Evolutionary conservation across 2,113 vertebrate species (phyloP).

Genomic region (Pteruthius melanotis): DNA sequence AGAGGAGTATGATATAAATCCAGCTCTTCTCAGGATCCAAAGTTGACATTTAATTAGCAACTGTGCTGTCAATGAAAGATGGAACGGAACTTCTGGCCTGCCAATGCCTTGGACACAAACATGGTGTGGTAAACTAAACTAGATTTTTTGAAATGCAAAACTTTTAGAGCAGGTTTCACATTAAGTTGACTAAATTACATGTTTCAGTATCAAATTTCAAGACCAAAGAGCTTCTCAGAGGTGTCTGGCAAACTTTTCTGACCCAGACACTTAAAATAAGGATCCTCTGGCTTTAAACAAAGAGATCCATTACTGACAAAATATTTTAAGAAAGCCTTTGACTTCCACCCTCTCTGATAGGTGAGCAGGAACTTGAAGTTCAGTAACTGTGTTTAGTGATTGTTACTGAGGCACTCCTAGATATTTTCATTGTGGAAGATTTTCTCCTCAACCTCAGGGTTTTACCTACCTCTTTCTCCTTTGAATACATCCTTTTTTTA

Average conservation of each 20-base stretch:
- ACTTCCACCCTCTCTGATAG: neutral
- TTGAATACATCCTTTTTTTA: neutral
- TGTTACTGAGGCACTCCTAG: neutral
- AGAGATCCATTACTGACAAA: neutral
- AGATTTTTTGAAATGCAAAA: neutral
- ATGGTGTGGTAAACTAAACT: neutral
- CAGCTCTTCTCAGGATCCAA: neutral
- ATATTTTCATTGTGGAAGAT: neutral
- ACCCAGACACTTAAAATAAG: neutral
- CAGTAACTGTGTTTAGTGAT: neutral
- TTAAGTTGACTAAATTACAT: neutral
- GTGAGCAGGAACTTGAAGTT: neutral
- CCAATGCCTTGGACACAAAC: neutral
- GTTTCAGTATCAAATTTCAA: neutral
- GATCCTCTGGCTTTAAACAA: neutral
- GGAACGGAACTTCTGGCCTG: neutral
- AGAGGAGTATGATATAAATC: neutral
- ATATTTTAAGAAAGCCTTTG: neutral
- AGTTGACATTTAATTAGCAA: conserved; percentile 4
- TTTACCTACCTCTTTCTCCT: neutral
- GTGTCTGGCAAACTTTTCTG: neutral
- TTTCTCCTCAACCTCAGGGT: neutral
- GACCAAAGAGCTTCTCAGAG: neutral
- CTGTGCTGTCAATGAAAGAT: neutral
- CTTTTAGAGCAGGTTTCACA: neutral